phyloP scores from a whole-genome alignment of 2,888 invertebrate species.

The Drosophila mercatorum region DNA sequence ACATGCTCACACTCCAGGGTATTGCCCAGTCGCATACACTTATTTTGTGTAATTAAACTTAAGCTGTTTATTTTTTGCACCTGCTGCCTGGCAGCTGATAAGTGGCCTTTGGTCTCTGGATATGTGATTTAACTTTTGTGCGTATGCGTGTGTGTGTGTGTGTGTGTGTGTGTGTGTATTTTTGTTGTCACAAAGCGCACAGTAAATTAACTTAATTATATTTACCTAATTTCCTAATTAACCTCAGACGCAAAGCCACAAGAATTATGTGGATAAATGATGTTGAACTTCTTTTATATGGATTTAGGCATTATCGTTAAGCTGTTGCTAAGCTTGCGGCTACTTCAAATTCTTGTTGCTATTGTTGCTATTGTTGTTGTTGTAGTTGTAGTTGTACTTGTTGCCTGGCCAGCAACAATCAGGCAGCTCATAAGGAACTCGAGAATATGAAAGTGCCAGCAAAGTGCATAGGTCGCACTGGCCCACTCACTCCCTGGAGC shows the following conservation, averaged over 20 bases:
- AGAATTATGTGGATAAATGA: slow-evolving; percentile 53
- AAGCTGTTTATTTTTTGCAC: slow-evolving; percentile 34
- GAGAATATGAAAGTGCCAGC: slow-evolving; percentile 8
- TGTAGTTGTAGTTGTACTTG: not conserved
- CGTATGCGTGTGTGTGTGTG: slow-evolving; percentile 26
- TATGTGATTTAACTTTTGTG: slow-evolving; percentile 62
- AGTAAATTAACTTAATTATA: slow-evolving; percentile 73
- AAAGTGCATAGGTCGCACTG: slow-evolving; percentile 24
- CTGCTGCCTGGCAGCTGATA: slow-evolving; percentile 52
- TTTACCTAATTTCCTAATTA: slow-evolving; percentile 78
- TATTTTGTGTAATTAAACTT: slow-evolving; percentile 18
- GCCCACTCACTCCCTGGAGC: not conserved
- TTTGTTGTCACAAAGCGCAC: slow-evolving; percentile 48
- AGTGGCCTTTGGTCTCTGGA: slow-evolving; percentile 44
- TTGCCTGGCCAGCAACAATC: slow-evolving; percentile 25
- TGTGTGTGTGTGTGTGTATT: slow-evolving; percentile 36
- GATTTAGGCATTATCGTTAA: slow-evolving; percentile 30
- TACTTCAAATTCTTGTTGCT: slow-evolving; percentile 1
- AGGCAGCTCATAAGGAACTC: slow-evolving; percentile 26
- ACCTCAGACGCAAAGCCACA: slow-evolving; percentile 60
- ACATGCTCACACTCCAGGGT: slow-evolving; percentile 3
- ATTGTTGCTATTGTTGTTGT: too few relatives aligned
- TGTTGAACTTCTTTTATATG: slow-evolving; percentile 33
- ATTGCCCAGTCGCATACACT: slow-evolving; percentile 1
- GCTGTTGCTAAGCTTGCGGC: slow-evolving; percentile 25